Percentiles rank a stretch among this genome's conserved stretches.
phyloP scores from a whole-genome alignment of 2,888 invertebrate species.

The Electrophaes corylata region DNA sequence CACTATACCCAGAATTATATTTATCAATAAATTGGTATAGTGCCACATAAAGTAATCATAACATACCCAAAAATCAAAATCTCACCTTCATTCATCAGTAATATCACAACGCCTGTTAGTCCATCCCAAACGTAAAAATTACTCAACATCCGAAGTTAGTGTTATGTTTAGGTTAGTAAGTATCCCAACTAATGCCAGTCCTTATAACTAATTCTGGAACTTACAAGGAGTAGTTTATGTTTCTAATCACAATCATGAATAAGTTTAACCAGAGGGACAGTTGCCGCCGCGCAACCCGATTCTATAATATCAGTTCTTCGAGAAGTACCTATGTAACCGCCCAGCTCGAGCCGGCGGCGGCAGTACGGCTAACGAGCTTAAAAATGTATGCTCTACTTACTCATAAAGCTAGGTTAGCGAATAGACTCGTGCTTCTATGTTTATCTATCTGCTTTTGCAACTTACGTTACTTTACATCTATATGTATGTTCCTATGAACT shows the following conservation, averaged over 20 bases:
- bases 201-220: background rate
- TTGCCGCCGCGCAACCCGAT: slow-evolving; percentile 13
- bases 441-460: slow-evolving; percentile 10
- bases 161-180: too few species aligned
- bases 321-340: slow-evolving; percentile 13
- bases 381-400: slow-evolving; percentile 26
- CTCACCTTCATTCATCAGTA: too few species aligned
- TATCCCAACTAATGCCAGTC: too few species aligned
- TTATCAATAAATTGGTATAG: too few species aligned
- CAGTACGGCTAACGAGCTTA: slow-evolving; percentile 29
- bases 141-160: too few species aligned
- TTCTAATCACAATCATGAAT: slow-evolving; percentile 20
- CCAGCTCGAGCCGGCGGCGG: background rate
- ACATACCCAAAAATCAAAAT: too few species aligned
- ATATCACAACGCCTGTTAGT: too few species aligned
- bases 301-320: slow-evolving; percentile 20
- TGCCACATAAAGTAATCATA: too few species aligned
- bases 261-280: slow-evolving; percentile 16
- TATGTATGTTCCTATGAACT: slow-evolving; percentile 9
- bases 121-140: too few species aligned
- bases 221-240: slow-evolving; percentile 7
- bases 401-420: slow-evolving; percentile 17
- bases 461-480: slow-evolving; percentile 16
- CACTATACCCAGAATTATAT: too few species aligned
- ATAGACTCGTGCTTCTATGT: slow-evolving; percentile 13